A percentile compares a stretch with the other conserved stretches of the same genome.
phyloP scores from a whole-genome alignment of 1,140 invertebrate species.

The Ruditapes philippinarum region DNA sequence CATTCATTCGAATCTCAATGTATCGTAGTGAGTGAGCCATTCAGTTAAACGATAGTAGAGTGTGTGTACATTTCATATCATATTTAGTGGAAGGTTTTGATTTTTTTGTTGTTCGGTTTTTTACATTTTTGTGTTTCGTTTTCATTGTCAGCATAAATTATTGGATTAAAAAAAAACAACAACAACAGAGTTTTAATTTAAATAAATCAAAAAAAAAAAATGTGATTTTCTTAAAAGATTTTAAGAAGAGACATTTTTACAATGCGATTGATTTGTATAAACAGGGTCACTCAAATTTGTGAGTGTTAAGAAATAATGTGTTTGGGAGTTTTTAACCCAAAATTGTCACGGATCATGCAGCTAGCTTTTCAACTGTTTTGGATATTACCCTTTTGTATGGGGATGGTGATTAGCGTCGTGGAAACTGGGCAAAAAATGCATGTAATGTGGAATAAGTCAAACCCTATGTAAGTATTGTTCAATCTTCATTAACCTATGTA shows the following conservation, averaged over 20 bases:
- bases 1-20: conserved; percentile 46
- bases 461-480: conserved; percentile 53
- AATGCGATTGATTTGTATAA: not conserved
- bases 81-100: conserved; percentile 6
- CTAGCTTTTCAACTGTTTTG: conserved; percentile 42
- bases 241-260: not conserved
- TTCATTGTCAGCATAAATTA: no score
- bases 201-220: not conserved
- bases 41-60: not conserved
- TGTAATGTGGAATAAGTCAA: conserved; percentile 52
- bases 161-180: not conserved
- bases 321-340: conserved; percentile 54
- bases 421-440: conserved; percentile 39
- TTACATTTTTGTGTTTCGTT: not conserved
- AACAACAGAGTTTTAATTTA: no score
- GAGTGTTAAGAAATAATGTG: conserved; percentile 26
- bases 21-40: conserved; percentile 29
- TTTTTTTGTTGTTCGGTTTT: not conserved
- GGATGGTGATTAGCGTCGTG: conserved; percentile 46
- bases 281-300: no score
- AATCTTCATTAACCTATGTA: no score
- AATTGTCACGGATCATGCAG: conserved; percentile 60
- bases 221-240: no score
- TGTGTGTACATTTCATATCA: not conserved
- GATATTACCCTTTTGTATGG: conserved; percentile 65